These are phyloP conservation scores for Galerucella nymphaeae DNA, from an alignment of 2,888 invertebrate genomes.

Conservation along the genomic window DNA sequence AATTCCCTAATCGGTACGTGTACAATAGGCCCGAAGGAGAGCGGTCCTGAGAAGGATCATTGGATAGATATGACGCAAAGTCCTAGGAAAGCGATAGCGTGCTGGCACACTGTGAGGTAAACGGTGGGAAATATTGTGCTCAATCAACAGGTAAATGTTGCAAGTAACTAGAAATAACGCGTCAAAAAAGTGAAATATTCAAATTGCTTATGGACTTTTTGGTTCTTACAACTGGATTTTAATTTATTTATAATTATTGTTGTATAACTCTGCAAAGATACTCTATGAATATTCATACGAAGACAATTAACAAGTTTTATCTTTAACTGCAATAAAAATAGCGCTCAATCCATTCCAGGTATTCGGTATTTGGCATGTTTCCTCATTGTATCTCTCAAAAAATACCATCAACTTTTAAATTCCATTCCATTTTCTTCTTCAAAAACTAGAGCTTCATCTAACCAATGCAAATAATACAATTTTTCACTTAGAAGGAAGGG, in stretches of 20 bases:
- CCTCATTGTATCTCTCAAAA: too few relatives aligned
- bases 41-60: conserved; percentile 80
- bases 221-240: background rate
- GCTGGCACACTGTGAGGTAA: conserved; percentile 77
- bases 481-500: too few relatives aligned
- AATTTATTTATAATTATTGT: background rate
- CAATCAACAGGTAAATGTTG: conserved; percentile 29
- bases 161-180: background rate
- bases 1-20: conserved; percentile 76
- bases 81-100: conserved; percentile 87
- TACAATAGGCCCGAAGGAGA: conserved; percentile 77
- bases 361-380: background rate
- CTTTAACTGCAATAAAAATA: background rate
- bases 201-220: background rate
- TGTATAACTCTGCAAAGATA: background rate
- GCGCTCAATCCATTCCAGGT: background rate
- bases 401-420: too few relatives aligned
- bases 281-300: background rate
- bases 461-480: too few relatives aligned
- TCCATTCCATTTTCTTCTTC: too few relatives aligned
- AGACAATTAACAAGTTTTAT: background rate
- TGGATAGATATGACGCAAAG: conserved; percentile 91
- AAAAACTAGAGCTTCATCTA: too few relatives aligned
- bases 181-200: background rate
- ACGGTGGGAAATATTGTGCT: conserved; percentile 40